phyloP scores from a whole-genome alignment of 2,113 vertebrate genomes.

The Ophiodon elongatus region DNA sequence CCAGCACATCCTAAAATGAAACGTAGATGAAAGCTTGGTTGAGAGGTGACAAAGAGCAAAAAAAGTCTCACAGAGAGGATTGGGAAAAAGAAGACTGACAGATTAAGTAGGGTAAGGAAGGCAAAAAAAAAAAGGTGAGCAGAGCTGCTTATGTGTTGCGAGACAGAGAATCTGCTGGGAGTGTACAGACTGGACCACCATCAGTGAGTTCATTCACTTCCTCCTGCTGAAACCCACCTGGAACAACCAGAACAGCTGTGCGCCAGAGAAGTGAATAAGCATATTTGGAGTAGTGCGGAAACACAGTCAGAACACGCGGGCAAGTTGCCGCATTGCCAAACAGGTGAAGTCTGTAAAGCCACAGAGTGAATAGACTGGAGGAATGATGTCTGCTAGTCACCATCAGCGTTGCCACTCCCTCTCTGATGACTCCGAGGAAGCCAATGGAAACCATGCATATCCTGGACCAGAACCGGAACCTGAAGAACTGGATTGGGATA shows the following conservation, averaged over 20 bases:
- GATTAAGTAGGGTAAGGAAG: constrained; percentile 15
- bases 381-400: constrained; percentile 59
- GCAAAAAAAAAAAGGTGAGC: constrained; percentile 20
- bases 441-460: constrained; percentile 65
- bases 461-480: constrained; percentile 78
- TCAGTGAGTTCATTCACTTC: constrained; percentile 18
- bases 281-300: neutral
- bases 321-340: constrained; percentile 11
- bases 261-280: neutral
- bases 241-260: constrained; percentile 56
- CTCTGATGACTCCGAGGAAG: constrained; percentile 67
- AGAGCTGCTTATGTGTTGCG: neutral
- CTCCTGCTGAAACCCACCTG: constrained; percentile 39
- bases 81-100: constrained; percentile 13
- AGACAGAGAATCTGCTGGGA: constrained; percentile 27
- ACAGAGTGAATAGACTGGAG: neutral
- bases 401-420: constrained; percentile 49
- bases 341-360: constrained; percentile 15
- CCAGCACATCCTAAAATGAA: constrained; percentile 22
- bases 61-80: too few species aligned
- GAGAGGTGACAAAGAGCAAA: constrained; percentile 21
- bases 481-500: constrained; percentile 87
- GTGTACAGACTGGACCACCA: constrained; percentile 1
- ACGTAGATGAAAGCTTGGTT: constrained; percentile 27
- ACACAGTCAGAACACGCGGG: neutral